Percentiles rank a stretch among this genome's conserved stretches.
Evolutionary conservation across 2,113 vertebrate species (phyloP).

Genomic region (Catharus minimus): DNA sequence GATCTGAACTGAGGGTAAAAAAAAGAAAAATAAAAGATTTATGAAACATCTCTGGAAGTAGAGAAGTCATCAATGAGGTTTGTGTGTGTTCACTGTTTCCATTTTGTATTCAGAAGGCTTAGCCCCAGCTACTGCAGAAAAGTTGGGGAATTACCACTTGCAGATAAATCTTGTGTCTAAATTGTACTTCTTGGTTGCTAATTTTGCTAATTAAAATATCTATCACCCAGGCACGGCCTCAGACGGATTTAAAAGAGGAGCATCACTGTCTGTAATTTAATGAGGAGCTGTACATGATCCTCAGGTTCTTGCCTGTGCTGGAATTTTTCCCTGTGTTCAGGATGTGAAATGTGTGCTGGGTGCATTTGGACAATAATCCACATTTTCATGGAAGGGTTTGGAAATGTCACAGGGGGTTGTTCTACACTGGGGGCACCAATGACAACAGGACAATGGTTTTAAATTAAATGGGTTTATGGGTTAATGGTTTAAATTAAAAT

Average conservation of each 20-base stretch:
- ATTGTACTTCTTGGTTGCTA: conserved; percentile 33
- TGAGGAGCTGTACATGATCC: not conserved
- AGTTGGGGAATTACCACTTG: not conserved
- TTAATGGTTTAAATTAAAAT: not conserved
- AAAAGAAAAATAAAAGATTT: not conserved
- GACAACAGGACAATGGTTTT: not conserved
- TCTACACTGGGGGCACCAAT: rapidly evolving
- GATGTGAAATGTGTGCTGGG: rapidly evolving
- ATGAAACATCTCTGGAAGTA: not conserved
- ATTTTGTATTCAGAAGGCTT: not conserved
- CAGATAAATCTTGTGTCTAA: conserved; percentile 11
- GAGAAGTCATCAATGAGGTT: not conserved
- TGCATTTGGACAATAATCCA: not conserved
- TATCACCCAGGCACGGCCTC: not conserved
- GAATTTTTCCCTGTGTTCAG: not conserved
- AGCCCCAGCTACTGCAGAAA: not conserved
- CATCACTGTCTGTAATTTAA: not conserved
- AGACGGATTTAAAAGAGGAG: not conserved
- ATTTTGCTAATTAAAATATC: conserved; percentile 54
- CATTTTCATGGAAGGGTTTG: rapidly evolving
- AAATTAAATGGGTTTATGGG: not conserved
- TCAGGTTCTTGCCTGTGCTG: not conserved
- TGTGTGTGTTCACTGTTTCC: not conserved
- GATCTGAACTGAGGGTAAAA: not conserved
- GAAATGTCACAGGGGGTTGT: rapidly evolving